Conservation (phyloP, 1,140 invertebrate species). For the Cylas formicarius region DNA sequence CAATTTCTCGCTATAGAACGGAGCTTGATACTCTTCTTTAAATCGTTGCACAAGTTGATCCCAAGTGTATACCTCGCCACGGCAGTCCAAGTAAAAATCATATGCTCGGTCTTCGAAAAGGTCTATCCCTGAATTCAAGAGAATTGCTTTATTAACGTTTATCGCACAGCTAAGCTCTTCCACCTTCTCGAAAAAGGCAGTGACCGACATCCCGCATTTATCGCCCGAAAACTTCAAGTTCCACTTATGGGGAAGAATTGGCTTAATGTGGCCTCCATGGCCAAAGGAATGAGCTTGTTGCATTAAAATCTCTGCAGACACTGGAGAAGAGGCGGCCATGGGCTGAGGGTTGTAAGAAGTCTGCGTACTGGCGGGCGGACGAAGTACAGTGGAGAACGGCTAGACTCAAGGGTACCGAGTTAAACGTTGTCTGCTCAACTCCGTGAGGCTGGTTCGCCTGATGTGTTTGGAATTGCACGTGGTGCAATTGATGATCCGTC, state of each 20-base stretch:
- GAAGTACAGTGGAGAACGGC: too few species aligned
- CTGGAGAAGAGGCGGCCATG: too few species aligned
- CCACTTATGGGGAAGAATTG: slow-evolving; percentile 3
- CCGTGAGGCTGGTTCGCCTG: too few species aligned
- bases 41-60: slow-evolving; percentile 18
- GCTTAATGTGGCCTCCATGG: too few species aligned
- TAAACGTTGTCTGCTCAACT: too few species aligned
- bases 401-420: too few species aligned
- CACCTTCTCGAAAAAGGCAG: slow-evolving; percentile 15
- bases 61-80: slow-evolving; percentile 8
- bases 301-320: too few species aligned
- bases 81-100: slow-evolving; percentile 24
- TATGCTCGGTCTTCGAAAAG: slow-evolving; percentile 13
- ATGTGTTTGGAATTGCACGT: too few species aligned
- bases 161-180: slow-evolving; percentile 7
- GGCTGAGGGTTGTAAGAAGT: too few species aligned
- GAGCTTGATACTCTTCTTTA: slow-evolving; percentile 19
- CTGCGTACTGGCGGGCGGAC: too few species aligned
- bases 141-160: slow-evolving; percentile 2
- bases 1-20: slow-evolving; percentile 15
- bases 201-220: slow-evolving; percentile 3
- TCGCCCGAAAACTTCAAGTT: neutral
- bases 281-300: too few species aligned
- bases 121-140: slow-evolving; percentile 17
- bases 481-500: too few species aligned